These are phyloP conservation scores for Pegoplata infirma DNA, from an alignment of 2,888 invertebrate genomes.

Conservation along the genomic window DNA sequence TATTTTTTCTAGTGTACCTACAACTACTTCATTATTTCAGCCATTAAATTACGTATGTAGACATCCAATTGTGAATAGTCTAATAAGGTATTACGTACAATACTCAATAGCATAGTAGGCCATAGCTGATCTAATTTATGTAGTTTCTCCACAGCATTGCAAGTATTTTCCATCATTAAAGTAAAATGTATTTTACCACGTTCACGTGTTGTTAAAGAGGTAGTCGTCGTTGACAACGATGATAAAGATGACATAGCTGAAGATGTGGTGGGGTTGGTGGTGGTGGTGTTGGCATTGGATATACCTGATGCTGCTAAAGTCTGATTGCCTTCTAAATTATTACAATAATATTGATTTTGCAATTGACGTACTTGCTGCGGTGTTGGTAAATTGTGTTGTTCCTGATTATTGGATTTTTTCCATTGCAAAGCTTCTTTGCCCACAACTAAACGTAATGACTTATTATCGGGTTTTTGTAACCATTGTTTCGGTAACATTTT, in stretches of 20 bases:
- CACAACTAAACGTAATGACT: slow-evolving; percentile 87
- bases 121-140: slow-evolving; percentile 86
- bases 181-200: slow-evolving; percentile 86
- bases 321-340: slow-evolving; percentile 9
- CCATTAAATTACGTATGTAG: slow-evolving; percentile 83
- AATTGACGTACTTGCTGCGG: slow-evolving; percentile 42
- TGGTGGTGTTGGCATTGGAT: too few relatives aligned
- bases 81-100: slow-evolving; percentile 86
- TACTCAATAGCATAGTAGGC: slow-evolving; percentile 87
- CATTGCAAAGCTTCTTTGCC: slow-evolving; percentile 92
- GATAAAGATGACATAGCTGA: slow-evolving; percentile 16
- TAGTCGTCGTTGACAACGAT: slow-evolving; percentile 5
- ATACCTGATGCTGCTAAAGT: neutral
- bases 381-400: slow-evolving; percentile 20
- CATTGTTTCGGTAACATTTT: slow-evolving; percentile 83
- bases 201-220: slow-evolving; percentile 82
- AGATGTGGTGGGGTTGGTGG: too few relatives aligned
- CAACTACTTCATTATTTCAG: slow-evolving; percentile 74
- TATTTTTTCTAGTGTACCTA: too few relatives aligned
- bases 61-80: slow-evolving; percentile 90
- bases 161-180: slow-evolving; percentile 85
- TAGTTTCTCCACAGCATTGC: slow-evolving; percentile 87
- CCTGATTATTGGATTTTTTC: slow-evolving; percentile 72
- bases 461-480: slow-evolving; percentile 85
- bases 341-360: slow-evolving; percentile 36